Evolutionary conservation across 2,888 invertebrate genomes (phyloP), one percentile per base, ranked within the genome.

Genomic region (Exephanes ischioxanthus): DNA sequence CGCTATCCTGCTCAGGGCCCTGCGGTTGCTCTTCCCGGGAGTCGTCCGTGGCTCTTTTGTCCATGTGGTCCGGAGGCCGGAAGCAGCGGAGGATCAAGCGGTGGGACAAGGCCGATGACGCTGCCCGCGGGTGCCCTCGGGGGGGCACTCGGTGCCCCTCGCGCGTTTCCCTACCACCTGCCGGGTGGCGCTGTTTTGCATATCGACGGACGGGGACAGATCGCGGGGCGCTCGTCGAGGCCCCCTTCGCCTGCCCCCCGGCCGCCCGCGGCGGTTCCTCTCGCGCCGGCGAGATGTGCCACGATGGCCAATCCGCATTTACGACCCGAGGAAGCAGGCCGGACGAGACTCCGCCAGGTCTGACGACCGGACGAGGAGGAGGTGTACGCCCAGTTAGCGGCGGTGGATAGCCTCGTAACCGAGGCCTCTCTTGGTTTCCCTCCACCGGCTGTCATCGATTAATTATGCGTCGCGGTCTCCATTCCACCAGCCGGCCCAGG

Each of bases 391-490:
- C 86, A 86, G 80, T 83, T 78, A 75, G 55, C 61, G 72, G 33
- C 41, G 68, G 55, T 68, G 76, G 68, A 77, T 71, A 2, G 7
- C 53, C 53, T 61, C 63, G 70, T 66, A 37, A n/a, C 16, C n/a
- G 37, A 22, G 80, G 76, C 33, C 58, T 67, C n/a, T 19, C 48
- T 68, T 61, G 68, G 61, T 76, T 73, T 76, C 67, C 71, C 79
- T 80, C 68, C 55, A 48, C 73, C 68, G 53, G 68, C 61, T 73
- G 77, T 83, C 76, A 73, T 80, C 86, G 86, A 80, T 86, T 77
- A 86, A 86, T 86, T 86, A 86, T 86, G 73, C 80, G 83, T 55
- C 70, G 63, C 68, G 72, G 80, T 76, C 77, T 83, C 77, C 77
- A 45, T 73, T 85, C 78, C 53, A 5, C 72, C 19, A 58, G 67